Evolutionary conservation across 2,888 invertebrate genomes (phyloP).

Genomic region (Trissoscelio sp.): DNA sequence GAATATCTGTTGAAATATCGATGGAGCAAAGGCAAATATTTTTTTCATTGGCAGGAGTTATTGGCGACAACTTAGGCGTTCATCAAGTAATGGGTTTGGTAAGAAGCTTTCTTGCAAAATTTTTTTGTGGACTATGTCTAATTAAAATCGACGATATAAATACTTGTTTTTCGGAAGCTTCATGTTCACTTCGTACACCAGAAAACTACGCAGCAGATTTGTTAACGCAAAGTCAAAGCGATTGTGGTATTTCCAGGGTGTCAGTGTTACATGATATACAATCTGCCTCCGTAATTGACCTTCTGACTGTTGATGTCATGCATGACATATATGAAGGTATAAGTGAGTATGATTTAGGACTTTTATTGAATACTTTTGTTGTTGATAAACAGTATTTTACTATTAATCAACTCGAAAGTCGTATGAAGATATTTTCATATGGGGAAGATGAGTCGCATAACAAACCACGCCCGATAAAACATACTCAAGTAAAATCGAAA

Average conservation of each 20-base stretch:
- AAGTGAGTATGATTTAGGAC: conserved; percentile 40
- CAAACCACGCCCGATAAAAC: conserved; percentile 46
- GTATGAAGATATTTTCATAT: conserved; percentile 49
- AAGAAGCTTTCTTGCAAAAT: conserved; percentile 54
- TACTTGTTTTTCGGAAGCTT: conserved; percentile 3
- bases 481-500: conserved; percentile 34
- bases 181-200: conserved; percentile 8
- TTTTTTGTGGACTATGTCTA: conserved; percentile 64
- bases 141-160: conserved; percentile 15
- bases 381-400: conserved; percentile 59
- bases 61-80: conserved; percentile 41
- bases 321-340: conserved; percentile 49
- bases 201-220: conserved; percentile 37
- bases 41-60: conserved; percentile 10
- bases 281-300: too few relatives aligned
- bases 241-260: conserved; percentile 42
- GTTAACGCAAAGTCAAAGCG: conserved; percentile 14
- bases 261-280: too few relatives aligned
- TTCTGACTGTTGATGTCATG: too few relatives aligned
- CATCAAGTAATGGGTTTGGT: conserved; percentile 48
- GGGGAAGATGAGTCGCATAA: conserved; percentile 58
- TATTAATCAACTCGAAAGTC: conserved; percentile 49
- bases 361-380: conserved; percentile 68
- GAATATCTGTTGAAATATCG: not conserved
- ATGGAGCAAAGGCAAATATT: not conserved